Conservation (phyloP, 1,140 invertebrate genomes). For the Diabrotica virgifera region DNA sequence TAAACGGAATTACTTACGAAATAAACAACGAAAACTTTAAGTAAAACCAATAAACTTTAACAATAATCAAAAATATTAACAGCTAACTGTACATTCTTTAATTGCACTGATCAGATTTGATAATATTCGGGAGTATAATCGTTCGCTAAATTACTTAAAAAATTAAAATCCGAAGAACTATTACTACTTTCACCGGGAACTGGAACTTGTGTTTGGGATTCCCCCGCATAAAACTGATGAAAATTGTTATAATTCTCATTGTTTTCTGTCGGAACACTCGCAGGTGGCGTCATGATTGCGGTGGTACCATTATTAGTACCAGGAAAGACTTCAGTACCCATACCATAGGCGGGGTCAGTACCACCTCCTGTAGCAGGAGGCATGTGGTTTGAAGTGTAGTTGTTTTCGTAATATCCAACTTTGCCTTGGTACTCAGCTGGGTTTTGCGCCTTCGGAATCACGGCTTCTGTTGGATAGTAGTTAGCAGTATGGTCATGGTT, state of each 20-base stretch:
- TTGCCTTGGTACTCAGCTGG: conserved; percentile 35
- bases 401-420: conserved; percentile 43
- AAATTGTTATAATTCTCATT: conserved; percentile 65
- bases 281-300: conserved; percentile 55
- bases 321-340: conserved; percentile 39
- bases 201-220: conserved; percentile 52
- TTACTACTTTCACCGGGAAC: conserved; percentile 75
- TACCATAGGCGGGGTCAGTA: conserved; percentile 47
- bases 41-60: not conserved
- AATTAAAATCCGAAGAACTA: conserved; percentile 88
- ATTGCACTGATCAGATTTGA: conserved; percentile 63
- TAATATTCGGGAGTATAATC: conserved; percentile 91
- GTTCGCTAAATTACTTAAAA: conserved; percentile 84
- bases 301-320: conserved; percentile 32
- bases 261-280: conserved; percentile 56
- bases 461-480: conserved; percentile 41
- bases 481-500: conserved; percentile 33
- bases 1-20: not conserved
- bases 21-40: conserved; percentile 11
- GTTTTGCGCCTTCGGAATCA: conserved; percentile 37
- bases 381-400: conserved; percentile 39
- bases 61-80: conserved; percentile 32
- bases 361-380: conserved; percentile 25
- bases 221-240: conserved; percentile 65
- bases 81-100: conserved; percentile 21